A percentile compares a stretch with the other conserved stretches of the same genome.
Evolutionary conservation across 2,888 invertebrate genomes (phyloP).

Genomic region (Ophion ventricosus): DNA sequence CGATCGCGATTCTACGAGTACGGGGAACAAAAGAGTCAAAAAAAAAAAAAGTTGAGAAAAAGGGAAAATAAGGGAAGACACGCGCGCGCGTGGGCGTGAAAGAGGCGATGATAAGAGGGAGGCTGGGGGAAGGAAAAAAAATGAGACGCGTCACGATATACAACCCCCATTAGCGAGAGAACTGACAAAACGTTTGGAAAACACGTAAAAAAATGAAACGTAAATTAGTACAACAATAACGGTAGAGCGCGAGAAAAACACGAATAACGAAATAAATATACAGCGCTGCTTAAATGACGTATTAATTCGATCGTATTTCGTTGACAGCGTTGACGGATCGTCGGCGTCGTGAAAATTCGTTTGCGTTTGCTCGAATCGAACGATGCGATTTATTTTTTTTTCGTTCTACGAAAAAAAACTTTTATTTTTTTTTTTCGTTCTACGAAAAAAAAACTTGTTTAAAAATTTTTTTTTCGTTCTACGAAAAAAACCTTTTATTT

Average conservation of each 20-base stretch:
- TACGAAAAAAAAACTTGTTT: neutral
- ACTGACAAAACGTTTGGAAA: constrained; percentile 62
- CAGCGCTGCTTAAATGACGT: constrained; percentile 77
- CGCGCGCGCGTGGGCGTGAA: constrained; percentile 8
- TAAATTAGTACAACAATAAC: constrained; percentile 40
- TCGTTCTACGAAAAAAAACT: neutral
- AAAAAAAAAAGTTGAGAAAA: constrained; percentile 12
- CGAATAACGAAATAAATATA: constrained; percentile 74
- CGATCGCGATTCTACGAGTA: constrained; percentile 68
- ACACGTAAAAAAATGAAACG: constrained; percentile 44
- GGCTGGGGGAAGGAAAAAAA: constrained; percentile 11
- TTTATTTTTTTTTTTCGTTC: constrained; percentile 2
- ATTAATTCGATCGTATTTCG: constrained; percentile 72
- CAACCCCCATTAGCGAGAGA: constrained; percentile 73
- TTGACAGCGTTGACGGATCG: constrained; percentile 25
- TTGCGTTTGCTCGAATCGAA: neutral
- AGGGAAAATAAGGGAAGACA: neutral
- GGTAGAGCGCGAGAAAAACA: constrained; percentile 72
- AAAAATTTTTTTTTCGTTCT: neutral
- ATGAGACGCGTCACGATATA: constrained; percentile 75
- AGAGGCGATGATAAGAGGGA: constrained; percentile 34
- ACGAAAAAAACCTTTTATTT: constrained; percentile 17
- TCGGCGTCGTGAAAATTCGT: neutral
- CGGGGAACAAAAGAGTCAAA: constrained; percentile 14
- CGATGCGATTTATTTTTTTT: constrained; percentile 4